Evolutionary conservation across 2,888 invertebrate species (phyloP), one percentile per base, ranked within the genome.

Genomic region (Dugesia japonica): DNA sequence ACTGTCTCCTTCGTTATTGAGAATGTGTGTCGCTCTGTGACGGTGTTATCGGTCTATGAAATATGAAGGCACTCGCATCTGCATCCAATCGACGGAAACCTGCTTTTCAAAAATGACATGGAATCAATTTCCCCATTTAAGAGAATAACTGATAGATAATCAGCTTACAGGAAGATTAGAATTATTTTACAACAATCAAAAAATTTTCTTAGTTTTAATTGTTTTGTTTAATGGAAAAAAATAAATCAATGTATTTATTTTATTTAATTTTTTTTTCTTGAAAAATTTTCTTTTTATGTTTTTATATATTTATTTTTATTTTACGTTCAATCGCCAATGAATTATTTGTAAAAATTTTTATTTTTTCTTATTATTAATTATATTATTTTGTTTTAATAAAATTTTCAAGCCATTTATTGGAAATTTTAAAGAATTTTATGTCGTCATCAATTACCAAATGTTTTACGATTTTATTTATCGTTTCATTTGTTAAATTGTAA

Each of bases 71-170:
- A 23, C 56, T 20, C 56, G 56, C 56, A 56, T 56, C 56, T 56
- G 56, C 56, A 56, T 56, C 56, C 56, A 56, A 56, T 56, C 56
- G 23, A 56, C 56, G 56, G 56, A 56, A 56, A 56, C 56, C 56
- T 56, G 56, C 56, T 56, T 56, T 56, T 56, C 56, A 56, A 56
- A 56, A 13, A 13, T 56, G 56, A 56, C 56, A 56, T 56, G 56
- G 56, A 56, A 56, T 56, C 56, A 56, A 56, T 56, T 56, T 56
- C 56, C 56, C 56, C 56, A 56, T 23, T 56, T 20, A 56, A 56
- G 56, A 56, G 56, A 56, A 56, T 56, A 56, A 56, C 56, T 56
- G 56, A 56, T 56, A 56, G 56, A 56, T 56, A 56, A 56, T 56
- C 56, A 56, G 56, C 56, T 56, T 56, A 56, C 56, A 56, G 56